Conservation (phyloP, 1,140 invertebrate genomes). For the Cecropterus lyciades region DNA sequence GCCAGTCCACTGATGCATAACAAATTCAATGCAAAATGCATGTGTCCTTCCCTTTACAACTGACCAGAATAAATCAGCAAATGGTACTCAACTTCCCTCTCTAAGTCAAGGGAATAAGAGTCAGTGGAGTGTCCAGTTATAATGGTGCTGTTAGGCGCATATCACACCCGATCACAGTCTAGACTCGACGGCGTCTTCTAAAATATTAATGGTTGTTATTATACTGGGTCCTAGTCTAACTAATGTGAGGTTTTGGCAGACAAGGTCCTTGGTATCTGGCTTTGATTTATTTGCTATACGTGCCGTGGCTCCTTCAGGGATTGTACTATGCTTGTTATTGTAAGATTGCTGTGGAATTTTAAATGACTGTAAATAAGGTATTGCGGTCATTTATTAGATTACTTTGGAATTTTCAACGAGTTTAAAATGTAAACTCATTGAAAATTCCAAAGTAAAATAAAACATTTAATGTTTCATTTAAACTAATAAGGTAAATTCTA, state of each 20-base stretch:
- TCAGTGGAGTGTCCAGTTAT: neutral
- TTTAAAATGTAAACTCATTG: too few relatives aligned
- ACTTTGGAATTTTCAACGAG: too few relatives aligned
- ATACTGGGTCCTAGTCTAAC: constrained; percentile 16
- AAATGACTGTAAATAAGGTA: too few relatives aligned
- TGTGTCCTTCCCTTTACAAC: constrained; percentile 28
- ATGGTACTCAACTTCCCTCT: constrained; percentile 1
- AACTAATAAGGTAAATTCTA: too few relatives aligned
- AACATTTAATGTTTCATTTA: too few relatives aligned
- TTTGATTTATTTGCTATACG: constrained; percentile 19
- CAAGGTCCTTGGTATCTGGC: constrained; percentile 21
- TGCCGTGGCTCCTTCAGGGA: neutral
- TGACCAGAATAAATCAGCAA: neutral
- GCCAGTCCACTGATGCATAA: constrained; percentile 24
- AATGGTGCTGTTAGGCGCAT: constrained; percentile 15
- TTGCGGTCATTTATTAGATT: too few relatives aligned
- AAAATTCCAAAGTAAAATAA: too few relatives aligned
- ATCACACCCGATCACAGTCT: constrained; percentile 33
- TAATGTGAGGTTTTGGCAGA: constrained; percentile 29
- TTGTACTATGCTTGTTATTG: neutral
- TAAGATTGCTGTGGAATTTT: neutral
- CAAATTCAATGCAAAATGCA: constrained; percentile 34
- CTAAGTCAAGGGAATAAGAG: constrained; percentile 3
- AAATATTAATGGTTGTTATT: constrained; percentile 36
- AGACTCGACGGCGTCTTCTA: constrained; percentile 30